These are phyloP conservation scores for Eueremaeus valkanovi DNA, from an alignment of 2,888 invertebrate genomes.

Conservation along the genomic window DNA sequence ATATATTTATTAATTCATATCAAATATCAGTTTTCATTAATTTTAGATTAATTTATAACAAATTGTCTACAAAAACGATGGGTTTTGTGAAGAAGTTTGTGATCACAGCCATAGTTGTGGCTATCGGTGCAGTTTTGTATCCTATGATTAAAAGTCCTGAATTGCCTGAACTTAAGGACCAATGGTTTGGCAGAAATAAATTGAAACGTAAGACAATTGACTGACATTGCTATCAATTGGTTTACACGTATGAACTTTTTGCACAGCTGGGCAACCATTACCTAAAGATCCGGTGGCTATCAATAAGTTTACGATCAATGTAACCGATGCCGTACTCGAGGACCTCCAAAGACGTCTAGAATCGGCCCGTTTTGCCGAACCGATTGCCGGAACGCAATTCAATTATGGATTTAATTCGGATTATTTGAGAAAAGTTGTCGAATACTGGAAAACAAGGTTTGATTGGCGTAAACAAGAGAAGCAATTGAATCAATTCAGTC, in stretches of 20 bases:
- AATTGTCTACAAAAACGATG: too few species aligned
- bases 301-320: slow-evolving; percentile 28
- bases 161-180: not conserved
- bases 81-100: too few species aligned
- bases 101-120: too few species aligned
- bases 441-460: slow-evolving; percentile 72
- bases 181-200: slow-evolving; percentile 18
- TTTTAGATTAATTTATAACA: too few species aligned
- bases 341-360: slow-evolving; percentile 60
- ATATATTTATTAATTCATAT: too few species aligned
- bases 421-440: slow-evolving; percentile 63
- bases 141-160: not conserved
- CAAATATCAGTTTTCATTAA: too few species aligned
- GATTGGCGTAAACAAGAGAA: slow-evolving; percentile 67
- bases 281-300: slow-evolving; percentile 29
- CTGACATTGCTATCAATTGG: not conserved
- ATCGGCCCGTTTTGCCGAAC: slow-evolving; percentile 50
- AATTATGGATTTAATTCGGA: slow-evolving; percentile 75
- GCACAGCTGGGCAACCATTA: slow-evolving; percentile 5
- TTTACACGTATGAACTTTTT: too few species aligned
- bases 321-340: slow-evolving; percentile 38
- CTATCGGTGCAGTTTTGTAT: too few species aligned
- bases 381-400: slow-evolving; percentile 60
- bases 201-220: not conserved
- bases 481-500: slow-evolving; percentile 72